Conservation (phyloP, 1,140 invertebrate species). For the Chironomus striatipennis region DNA sequence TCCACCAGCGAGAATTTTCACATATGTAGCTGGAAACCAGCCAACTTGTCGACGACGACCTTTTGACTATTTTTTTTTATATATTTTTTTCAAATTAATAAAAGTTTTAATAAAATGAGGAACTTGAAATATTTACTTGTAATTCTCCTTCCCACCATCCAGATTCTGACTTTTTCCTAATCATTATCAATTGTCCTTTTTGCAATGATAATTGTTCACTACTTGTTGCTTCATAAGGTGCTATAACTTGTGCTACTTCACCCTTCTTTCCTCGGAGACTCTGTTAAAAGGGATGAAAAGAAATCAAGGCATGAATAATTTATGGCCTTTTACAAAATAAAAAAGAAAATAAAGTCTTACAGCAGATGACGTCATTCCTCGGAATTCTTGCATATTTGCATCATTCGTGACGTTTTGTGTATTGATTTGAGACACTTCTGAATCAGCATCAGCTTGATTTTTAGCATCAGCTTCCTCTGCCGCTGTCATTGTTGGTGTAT, state of each 20-base stretch:
- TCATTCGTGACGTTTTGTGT: constrained; percentile 35
- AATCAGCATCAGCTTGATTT: constrained; percentile 38
- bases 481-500: neutral
- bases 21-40: constrained; percentile 97
- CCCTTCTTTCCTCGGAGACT: constrained; percentile 60
- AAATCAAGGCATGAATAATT: no score
- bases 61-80: constrained; percentile 52
- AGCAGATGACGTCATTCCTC: constrained; percentile 41
- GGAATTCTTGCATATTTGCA: constrained; percentile 33
- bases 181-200: constrained; percentile 90
- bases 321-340: no score
- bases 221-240: constrained; percentile 80
- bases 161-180: constrained; percentile 89
- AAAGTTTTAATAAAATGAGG: constrained; percentile 25
- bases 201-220: constrained; percentile 81
- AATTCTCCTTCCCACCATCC: constrained; percentile 99
- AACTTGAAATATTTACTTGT: constrained; percentile 48
- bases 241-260: constrained; percentile 83
- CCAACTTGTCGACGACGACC: constrained; percentile 92
- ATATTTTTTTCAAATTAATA: constrained; percentile 40
- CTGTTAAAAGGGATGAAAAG: constrained; percentile 30
- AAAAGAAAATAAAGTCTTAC: no score
- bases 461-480: constrained; percentile 29
- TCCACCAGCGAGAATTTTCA: constrained; percentile 68
- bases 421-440: constrained; percentile 41